Evolutionary conservation across 2,113 vertebrate species (phyloP), one percentile per base, ranked within the genome.

Genomic region (Tympanuchus pallidicinctus): DNA sequence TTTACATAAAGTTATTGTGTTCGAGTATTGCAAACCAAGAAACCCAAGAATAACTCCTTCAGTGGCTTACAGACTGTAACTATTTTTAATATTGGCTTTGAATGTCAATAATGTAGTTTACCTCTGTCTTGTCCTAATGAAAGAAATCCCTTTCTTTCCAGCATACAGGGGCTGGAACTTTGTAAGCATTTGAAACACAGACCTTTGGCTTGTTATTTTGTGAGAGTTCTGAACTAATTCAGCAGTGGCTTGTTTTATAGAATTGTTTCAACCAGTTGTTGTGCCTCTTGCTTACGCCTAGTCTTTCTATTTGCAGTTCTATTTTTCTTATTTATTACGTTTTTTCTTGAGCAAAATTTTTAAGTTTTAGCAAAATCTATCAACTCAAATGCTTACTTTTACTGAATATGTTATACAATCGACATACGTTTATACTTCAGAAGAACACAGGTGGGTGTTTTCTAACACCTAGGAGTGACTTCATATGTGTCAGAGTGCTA

Each of bases 51-150:
- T 90, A 78, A 74, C 47, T 28, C 67, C 4, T 5, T 92, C 38
- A 56, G 2, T 77, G 81, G 47, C 72, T 86, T 80, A 67, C 25
- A 54, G 60, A 19, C 76, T 91, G 71, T 76, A 93, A 10, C 42
- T 54, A 42, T 38, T 89, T 80, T 83, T 91, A 48, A 50, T 59
- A 22, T 71, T 86, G 82, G 85, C 79, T 88, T 91, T 70, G 75
- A 91, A 86, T 91, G 72, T 76, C 89, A 80, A 88, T 91, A 28
- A n/a, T 79, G 0, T 22, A 50, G n/a, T 70, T 70, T 25, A 79
- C 92, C 71, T 80, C 72, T 76, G 47, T 92, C 42, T 93, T 93
- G 45, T 86, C 56, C 69, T 70, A 66, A 63, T 67, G 85, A 90
- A 94, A 94, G 75, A 82, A 88, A 76, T 81, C 66, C 56, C n/a